Evolutionary conservation across 1,140 invertebrate species (phyloP).

Genomic region (Cyclina sinensis): DNA sequence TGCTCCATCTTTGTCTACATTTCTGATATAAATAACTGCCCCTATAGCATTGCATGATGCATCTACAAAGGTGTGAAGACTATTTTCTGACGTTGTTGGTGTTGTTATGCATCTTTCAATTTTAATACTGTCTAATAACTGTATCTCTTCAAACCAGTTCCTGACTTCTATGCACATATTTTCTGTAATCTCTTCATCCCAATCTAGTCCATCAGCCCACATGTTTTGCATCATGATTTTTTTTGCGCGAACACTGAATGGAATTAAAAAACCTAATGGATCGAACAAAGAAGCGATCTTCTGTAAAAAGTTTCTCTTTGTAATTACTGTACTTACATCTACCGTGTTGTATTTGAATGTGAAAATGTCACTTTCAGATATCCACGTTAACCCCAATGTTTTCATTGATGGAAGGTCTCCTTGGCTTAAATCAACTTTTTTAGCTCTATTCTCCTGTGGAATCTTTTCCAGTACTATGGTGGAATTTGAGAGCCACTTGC

Average conservation of each 20-base stretch:
- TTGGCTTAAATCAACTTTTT: conserved; percentile 19
- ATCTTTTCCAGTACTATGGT: conserved; percentile 7
- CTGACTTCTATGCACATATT: not conserved
- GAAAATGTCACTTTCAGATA: conserved; percentile 59
- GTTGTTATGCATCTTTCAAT: not conserved
- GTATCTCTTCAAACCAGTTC: conserved; percentile 17
- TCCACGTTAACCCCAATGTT: conserved; percentile 53
- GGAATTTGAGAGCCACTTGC: conserved; percentile 53
- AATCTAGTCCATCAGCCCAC: conserved; percentile 30
- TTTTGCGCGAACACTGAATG: conserved; percentile 44
- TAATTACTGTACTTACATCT: not conserved
- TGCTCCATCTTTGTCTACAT: not conserved
- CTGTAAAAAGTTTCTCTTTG: conserved; percentile 48
- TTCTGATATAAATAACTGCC: conserved; percentile 24
- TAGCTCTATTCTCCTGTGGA: conserved; percentile 23
- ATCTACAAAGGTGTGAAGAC: conserved; percentile 23
- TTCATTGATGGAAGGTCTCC: conserved; percentile 46
- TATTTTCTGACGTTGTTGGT: too few relatives aligned
- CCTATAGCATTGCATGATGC: not conserved
- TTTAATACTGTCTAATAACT: too few relatives aligned
- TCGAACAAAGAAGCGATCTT: conserved; percentile 52
- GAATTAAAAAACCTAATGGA: conserved; percentile 21
- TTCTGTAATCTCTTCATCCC: conserved; percentile 7
- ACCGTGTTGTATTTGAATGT: not conserved
- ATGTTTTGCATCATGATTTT: conserved; percentile 39